phyloP scores from a whole-genome alignment of 1,140 invertebrate genomes.

The Tetranychus cinnabarinus region DNA sequence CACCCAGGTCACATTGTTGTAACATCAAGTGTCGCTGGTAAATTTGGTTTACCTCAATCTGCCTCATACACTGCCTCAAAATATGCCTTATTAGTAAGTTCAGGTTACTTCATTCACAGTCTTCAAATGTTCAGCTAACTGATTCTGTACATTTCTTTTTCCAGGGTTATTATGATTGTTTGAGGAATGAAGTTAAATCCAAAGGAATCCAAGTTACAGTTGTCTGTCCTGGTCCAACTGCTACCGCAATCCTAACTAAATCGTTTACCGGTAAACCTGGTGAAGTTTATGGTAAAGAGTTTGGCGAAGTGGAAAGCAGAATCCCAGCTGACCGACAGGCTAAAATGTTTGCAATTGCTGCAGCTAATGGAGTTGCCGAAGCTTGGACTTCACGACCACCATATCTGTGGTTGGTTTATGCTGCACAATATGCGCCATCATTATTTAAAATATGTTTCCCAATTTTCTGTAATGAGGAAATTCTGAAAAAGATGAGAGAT shows the following conservation, averaged over 20 bases:
- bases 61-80: conserved; percentile 47
- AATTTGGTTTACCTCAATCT: conserved; percentile 40
- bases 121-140: background rate
- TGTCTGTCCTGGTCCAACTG: conserved; percentile 49
- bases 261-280: conserved; percentile 36
- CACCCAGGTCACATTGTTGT: conserved; percentile 38
- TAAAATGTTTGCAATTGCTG: conserved; percentile 38
- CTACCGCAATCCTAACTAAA: conserved; percentile 41
- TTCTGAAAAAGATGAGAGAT: background rate
- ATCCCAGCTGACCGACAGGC: conserved; percentile 46
- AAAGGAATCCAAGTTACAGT: conserved; percentile 37
- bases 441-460: background rate
- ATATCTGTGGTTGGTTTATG: background rate
- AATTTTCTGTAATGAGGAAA: background rate
- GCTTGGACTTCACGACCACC: conserved; percentile 11
- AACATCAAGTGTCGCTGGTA: conserved; percentile 43
- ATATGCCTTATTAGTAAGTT: conserved; percentile 48
- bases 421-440: background rate
- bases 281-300: conserved; percentile 20
- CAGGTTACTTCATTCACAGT: background rate
- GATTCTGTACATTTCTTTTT: background rate
- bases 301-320: conserved; percentile 19
- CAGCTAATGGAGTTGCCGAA: conserved; percentile 48
- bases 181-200: conserved; percentile 9
- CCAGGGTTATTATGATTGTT: conserved; percentile 10